Conservation (phyloP, 1,140 invertebrate species). For the Dufourea novaeangliae region DNA sequence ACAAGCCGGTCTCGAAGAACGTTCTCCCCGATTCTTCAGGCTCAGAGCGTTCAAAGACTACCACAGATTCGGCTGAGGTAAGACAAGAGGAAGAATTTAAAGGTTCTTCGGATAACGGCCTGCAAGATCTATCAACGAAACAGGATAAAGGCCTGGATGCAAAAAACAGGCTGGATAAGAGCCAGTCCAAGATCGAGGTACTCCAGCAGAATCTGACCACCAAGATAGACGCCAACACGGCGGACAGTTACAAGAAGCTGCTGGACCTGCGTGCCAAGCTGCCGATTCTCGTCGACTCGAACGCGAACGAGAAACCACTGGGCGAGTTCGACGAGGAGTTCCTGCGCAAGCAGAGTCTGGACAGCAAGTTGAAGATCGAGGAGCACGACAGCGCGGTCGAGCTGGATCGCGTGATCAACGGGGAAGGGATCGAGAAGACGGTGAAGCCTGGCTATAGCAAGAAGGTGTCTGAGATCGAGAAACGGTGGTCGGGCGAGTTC, state of each 20-base stretch:
- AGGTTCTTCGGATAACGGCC: no score
- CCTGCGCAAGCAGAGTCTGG: constrained; percentile 67
- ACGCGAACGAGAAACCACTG: constrained; percentile 57
- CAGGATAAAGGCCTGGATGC: not conserved
- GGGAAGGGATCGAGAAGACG: constrained; percentile 38
- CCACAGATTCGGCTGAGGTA: constrained; percentile 32
- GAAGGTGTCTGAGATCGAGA: constrained; percentile 74
- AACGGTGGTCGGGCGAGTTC: constrained; percentile 76
- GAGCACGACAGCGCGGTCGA: constrained; percentile 63
- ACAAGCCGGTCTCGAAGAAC: constrained; percentile 41
- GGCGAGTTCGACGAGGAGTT: constrained; percentile 73
- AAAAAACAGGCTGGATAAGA: constrained; percentile 36
- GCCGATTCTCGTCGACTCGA: constrained; percentile 48
- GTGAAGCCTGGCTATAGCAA: constrained; percentile 67
- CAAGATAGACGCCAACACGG: constrained; percentile 70
- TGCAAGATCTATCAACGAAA: not conserved
- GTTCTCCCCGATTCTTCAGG: not conserved
- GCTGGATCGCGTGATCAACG: constrained; percentile 60
- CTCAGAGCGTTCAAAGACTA: not conserved
- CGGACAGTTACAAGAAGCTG: constrained; percentile 69
- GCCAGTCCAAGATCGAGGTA: constrained; percentile 69
- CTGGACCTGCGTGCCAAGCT: constrained; percentile 33
- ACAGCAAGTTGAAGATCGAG: constrained; percentile 70
- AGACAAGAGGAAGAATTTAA: not conserved
- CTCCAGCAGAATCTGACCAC: constrained; percentile 72